Evolutionary conservation across 2,113 vertebrate species (phyloP), one percentile per base, ranked within the genome.

Genomic region (Hemibagrus wyckioides): DNA sequence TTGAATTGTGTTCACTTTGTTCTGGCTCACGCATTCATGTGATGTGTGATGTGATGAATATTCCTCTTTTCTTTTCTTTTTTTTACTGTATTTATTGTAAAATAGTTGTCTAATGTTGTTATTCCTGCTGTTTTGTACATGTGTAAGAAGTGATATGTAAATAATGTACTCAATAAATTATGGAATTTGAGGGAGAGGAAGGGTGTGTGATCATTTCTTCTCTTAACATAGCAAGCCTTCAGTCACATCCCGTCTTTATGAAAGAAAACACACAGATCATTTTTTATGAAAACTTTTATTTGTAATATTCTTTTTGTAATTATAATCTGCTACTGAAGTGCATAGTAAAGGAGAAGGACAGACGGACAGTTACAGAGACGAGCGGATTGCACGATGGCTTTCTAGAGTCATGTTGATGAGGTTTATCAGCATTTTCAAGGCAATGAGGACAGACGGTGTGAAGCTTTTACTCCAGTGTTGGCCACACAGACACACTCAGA

Each of bases 271-370:
- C n/a, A 90, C 48, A 89, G 56, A 14, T 65, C 48, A 57, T 80
- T 85, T 89, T 91, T 91, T 84, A 91, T 87, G 90, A 80, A 92
- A 90, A 86, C 71, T 90, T 95, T 95, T 95, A 94, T 95, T 96
- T 92, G 82, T 39, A 48, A 87, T 82, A 81, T 73, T 56, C 25
- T 77, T 30, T 82, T 82, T 61, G 30, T 6, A 73, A 63, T 91
- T 89, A 86, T 94, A 92, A 94, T 92, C 91, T 91, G 92, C 85
- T 88, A 90, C 93, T 92, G 90, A 93, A 95, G 92, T 97, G 90
- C 87, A 96, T 94, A 91, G 81, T 79, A 77, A 92, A 92, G 88
- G 90, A 95, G 89, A 88, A 95, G 95, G 87, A 96, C 88, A 89
- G 91, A 92, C 86, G 87, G 91, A 92, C 87, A 50, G 86, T 92